Base-by-base conservation (phyloP, 2,888 invertebrate species). In the Polyploca ridens region DNA sequence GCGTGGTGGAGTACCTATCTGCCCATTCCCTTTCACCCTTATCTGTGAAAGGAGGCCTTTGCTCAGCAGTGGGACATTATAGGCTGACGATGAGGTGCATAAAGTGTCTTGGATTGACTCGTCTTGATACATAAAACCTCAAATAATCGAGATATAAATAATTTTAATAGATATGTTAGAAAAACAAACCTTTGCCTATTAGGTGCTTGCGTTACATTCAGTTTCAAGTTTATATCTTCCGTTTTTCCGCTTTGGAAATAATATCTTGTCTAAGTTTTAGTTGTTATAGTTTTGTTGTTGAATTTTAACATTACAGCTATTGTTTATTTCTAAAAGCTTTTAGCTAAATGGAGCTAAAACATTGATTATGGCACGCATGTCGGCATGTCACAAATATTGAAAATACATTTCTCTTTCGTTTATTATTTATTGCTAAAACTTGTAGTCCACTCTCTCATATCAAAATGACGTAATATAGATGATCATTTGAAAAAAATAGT, bases 271-370 rank as follows among this genome's bases (percentile, higher is more conserved):
- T 7, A n/a, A 5, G 46, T 54, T 54, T 19, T 19, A 54, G 19
- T 54, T 49, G 49, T 14, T 14, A 7, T 14, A 44, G 54, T 54
- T 54, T 54, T 54, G 54, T 19, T n/a, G 46, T 46, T 5, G n/a
- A 46, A 46, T 46, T 14, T 46, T 6, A 6, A n/a, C n/a, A 46
- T 46, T 46, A 8, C n/a, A 27, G 27, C 7, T 16, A 14, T 19
- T 54, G 19, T 10, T 54, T 54, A 19, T 54, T 54, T 54, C 49
- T 49, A 49, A 49, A 49, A 16, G 49, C 49, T 49, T 49, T 49
- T 49, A 49, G 49, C 10, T 49, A 16, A 49, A 49, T 16, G 16
- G 49, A 49, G 49, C n/a, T 1, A n/a, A 49, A 49, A 49, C 49
- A 49, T 49, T 49, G 49, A 49, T 54, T 19, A 54, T 10, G 10